Conservation (phyloP, 53 echinoderm and acorn worm genomes). For the Glandiceps talaboti region DNA sequence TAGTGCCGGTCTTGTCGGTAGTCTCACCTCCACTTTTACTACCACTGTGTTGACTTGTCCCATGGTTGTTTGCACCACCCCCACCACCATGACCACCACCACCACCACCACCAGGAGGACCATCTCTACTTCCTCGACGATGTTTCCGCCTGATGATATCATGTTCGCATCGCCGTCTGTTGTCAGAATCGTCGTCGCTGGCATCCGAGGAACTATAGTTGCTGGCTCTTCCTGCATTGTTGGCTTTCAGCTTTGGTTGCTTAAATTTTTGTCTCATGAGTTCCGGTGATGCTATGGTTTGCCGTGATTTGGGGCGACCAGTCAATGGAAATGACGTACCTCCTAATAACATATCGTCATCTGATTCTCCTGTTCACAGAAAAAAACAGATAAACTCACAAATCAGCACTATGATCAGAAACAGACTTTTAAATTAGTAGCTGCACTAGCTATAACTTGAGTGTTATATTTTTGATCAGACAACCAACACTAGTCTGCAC, state of each 20-base stretch:
- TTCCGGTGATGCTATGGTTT: neutral
- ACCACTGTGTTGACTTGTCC: slow-evolving; percentile 24
- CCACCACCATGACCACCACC: slow-evolving; percentile 44
- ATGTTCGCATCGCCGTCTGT: slow-evolving; percentile 73
- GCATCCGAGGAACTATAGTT: slow-evolving; percentile 95
- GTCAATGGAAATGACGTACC: neutral
- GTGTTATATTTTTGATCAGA: too few species aligned
- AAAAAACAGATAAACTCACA: too few species aligned
- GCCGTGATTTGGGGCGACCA: neutral
- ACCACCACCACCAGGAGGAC: slow-evolving; percentile 54
- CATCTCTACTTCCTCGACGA: slow-evolving; percentile 89
- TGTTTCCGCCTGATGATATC: slow-evolving; percentile 63
- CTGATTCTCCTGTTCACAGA: neutral
- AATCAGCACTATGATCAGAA: too few species aligned
- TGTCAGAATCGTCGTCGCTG: slow-evolving; percentile 90
- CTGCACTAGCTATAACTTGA: too few species aligned
- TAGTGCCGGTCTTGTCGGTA: slow-evolving; percentile 36
- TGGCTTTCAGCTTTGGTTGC: neutral
- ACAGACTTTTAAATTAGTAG: too few species aligned
- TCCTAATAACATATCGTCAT: neutral
- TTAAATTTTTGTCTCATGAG: neutral
- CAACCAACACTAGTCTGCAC: too few species aligned
- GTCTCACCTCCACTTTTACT: slow-evolving; percentile 20
- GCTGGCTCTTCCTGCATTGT: neutral
- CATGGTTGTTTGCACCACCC: slow-evolving; percentile 34